phyloP scores from a whole-genome alignment of 2,888 invertebrate species.

The Epinotia ramella region DNA sequence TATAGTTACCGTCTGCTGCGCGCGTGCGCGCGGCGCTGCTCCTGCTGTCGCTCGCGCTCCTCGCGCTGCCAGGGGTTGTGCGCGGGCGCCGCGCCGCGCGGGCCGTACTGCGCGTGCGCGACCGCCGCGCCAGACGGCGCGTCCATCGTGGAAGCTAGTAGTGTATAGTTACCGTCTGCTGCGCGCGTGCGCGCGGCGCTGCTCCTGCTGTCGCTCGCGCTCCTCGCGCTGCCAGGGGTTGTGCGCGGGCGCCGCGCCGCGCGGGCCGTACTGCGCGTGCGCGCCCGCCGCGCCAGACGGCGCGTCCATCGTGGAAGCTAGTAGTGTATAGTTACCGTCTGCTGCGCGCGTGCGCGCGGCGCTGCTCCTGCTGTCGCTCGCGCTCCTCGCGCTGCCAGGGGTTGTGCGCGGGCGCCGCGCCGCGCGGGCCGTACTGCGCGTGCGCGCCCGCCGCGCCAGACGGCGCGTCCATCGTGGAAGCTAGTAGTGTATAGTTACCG shows the following conservation, averaged over 20 bases:
- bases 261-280: conserved; percentile 64
- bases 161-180: conserved; percentile 15
- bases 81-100: conserved; percentile 54
- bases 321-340: conserved; percentile 13
- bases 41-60: conserved; percentile 91
- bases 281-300: conserved; percentile 64
- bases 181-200: conserved; percentile 55
- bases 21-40: conserved; percentile 60
- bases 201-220: conserved; percentile 89
- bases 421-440: conserved; percentile 46
- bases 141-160: not conserved
- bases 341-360: conserved; percentile 53
- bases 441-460: conserved; percentile 87
- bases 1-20: conserved; percentile 23
- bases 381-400: conserved; percentile 98
- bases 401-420: conserved; percentile 85
- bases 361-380: conserved; percentile 87
- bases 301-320: conserved; percentile 53
- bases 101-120: conserved; percentile 65
- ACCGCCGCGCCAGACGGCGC: conserved; percentile 62
- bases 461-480: conserved; percentile 90
- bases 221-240: conserved; percentile 98
- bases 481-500: conserved; percentile 54
- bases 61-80: conserved; percentile 97
- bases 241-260: conserved; percentile 64